Conservation (phyloP, 2,888 invertebrate genomes). For the Leucoma salicis region DNA sequence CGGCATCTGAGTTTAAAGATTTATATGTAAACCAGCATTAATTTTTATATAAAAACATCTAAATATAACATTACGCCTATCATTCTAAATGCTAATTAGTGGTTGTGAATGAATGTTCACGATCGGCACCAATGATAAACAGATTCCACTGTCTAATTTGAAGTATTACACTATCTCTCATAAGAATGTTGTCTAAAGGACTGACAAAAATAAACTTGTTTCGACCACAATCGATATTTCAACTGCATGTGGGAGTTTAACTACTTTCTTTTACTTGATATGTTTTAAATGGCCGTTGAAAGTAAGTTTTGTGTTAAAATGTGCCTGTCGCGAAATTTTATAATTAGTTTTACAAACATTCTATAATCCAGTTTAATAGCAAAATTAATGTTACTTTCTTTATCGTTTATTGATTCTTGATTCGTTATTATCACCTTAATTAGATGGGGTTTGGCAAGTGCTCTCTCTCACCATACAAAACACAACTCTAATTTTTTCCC, state of each 20-base stretch:
- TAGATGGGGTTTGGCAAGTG: too few relatives aligned
- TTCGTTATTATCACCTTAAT: too few relatives aligned
- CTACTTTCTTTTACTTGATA: slow-evolving; percentile 10
- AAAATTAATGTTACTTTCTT: too few relatives aligned
- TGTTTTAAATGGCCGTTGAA: slow-evolving; percentile 10
- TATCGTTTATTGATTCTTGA: too few relatives aligned
- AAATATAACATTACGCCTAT: too few relatives aligned
- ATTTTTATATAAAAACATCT: too few relatives aligned
- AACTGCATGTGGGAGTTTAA: slow-evolving; percentile 5
- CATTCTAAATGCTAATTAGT: neutral
- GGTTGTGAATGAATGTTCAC: neutral
- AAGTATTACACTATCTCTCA: neutral
- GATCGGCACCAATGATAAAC: neutral
- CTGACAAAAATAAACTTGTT: slow-evolving; percentile 8
- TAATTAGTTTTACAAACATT: neutral
- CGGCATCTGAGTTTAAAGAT: too few relatives aligned
- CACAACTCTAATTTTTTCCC: too few relatives aligned
- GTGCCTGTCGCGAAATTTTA: neutral
- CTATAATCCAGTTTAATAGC: too few relatives aligned
- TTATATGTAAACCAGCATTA: too few relatives aligned
- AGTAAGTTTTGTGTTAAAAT: slow-evolving; percentile 8
- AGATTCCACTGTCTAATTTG: neutral
- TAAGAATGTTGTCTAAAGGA: slow-evolving; percentile 22
- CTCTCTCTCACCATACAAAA: too few relatives aligned
- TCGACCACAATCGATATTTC: slow-evolving; percentile 4